Percentiles rank a stretch among this genome's conserved stretches.
phyloP scores from a whole-genome alignment of 1,140 invertebrate genomes.

The Lordiphosa stackelbergi region DNA sequence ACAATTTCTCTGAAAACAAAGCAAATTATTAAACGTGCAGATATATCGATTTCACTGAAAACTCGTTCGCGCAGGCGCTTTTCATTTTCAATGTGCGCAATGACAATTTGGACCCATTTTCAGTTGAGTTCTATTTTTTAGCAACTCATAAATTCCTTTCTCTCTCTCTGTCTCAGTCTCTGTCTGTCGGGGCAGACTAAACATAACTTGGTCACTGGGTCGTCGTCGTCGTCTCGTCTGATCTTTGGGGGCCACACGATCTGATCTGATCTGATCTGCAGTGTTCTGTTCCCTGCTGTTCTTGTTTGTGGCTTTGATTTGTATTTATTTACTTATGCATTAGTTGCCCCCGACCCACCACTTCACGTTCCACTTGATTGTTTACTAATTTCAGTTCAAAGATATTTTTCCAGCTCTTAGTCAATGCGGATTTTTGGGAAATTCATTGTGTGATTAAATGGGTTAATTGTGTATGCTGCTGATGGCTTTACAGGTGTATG shows the following conservation, averaged over 20 bases:
- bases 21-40: conserved; percentile 49
- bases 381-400: conserved; percentile 15
- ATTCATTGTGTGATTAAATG: no score
- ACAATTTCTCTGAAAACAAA: conserved; percentile 57
- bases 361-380: conserved; percentile 6
- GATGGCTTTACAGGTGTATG: no score
- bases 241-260: conserved; percentile 54
- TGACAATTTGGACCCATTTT: conserved; percentile 40
- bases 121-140: conserved; percentile 5
- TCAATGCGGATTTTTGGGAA: no score
- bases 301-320: conserved; percentile 2
- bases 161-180: conserved; percentile 1
- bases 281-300: conserved; percentile 26
- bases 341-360: conserved; percentile 29
- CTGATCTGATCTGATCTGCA: conserved; percentile 19
- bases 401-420: no score
- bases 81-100: conserved; percentile 60
- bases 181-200: conserved; percentile 14
- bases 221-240: conserved; percentile 52
- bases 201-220: conserved; percentile 70
- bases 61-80: conserved; percentile 38
- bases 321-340: conserved; percentile 61
- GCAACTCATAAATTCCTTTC: conserved; percentile 13
- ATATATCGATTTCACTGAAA: conserved; percentile 66
- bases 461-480: no score